Percentiles rank a stretch among this genome's conserved stretches.
phyloP scores from a whole-genome alignment of 2,797 vertebrate species.

The Hylomyscus alleni region DNA sequence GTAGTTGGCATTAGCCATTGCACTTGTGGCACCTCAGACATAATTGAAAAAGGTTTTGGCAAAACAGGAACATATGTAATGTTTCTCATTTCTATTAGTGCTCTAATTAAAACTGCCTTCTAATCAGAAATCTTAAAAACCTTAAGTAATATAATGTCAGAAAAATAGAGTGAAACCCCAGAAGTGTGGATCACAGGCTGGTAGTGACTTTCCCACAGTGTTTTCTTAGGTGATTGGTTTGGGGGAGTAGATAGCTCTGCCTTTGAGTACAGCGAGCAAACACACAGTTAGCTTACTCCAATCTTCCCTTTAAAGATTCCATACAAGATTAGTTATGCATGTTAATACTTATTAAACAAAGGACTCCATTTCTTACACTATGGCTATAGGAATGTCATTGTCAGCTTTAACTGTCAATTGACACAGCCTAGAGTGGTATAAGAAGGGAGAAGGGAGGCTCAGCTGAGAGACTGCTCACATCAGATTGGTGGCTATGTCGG shows the following conservation, averaged over 20 bases:
- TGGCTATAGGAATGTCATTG: neutral
- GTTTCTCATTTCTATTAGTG: neutral
- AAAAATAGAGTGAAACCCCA: neutral
- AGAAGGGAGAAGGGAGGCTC: neutral
- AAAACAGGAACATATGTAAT: neutral
- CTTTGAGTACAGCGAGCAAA: neutral
- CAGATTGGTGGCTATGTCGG: neutral
- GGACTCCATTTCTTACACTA: conserved; percentile 12
- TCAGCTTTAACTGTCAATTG: neutral
- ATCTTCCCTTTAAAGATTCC: neutral
- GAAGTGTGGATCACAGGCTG: conserved; percentile 22
- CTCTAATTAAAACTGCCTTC: conserved; percentile 62
- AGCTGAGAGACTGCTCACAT: neutral
- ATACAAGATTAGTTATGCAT: neutral
- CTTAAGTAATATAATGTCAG: conserved; percentile 66
- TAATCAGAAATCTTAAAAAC: conserved; percentile 69
- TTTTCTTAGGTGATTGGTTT: conserved; percentile 43
- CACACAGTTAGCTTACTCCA: neutral
- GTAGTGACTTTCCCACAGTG: conserved; percentile 25
- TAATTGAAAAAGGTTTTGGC: conserved; percentile 29
- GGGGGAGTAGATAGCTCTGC: neutral
- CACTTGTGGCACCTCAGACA: neutral
- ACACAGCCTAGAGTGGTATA: neutral
- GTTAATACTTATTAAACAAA: neutral
- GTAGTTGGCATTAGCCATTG: neutral